Percentiles rank a stretch among this genome's conserved stretches.
Conservation (phyloP, 2,797 vertebrate species). For the Lagodon rhomboides region DNA sequence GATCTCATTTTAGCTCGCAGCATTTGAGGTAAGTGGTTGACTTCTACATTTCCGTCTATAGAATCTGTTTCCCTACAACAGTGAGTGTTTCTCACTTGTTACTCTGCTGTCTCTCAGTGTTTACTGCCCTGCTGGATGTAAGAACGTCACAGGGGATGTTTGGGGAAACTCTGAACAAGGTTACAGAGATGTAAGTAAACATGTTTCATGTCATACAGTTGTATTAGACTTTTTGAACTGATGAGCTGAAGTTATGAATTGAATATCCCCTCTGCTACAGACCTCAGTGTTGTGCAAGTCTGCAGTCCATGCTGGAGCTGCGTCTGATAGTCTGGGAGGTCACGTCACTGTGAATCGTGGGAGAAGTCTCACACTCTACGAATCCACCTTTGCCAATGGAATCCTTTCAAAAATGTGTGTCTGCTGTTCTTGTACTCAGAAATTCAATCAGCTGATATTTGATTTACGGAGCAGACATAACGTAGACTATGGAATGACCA, state of each 20-base stretch:
- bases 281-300: slow-evolving; percentile 92
- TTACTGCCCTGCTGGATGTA: slow-evolving; percentile 92
- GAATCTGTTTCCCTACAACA: background rate
- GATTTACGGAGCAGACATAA: background rate
- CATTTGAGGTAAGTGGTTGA: slow-evolving; percentile 84
- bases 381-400: slow-evolving; percentile 90
- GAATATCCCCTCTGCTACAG: slow-evolving; percentile 66
- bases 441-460: background rate
- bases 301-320: slow-evolving; percentile 88
- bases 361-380: slow-evolving; percentile 89
- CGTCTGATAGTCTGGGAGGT: slow-evolving; percentile 86
- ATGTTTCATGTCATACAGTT: background rate
- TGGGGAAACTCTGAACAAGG: slow-evolving; percentile 89
- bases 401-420: slow-evolving; percentile 88
- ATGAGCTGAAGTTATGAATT: background rate
- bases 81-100: slow-evolving; percentile 19
- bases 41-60: background rate
- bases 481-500: background rate
- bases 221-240: background rate
- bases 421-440: background rate
- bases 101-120: slow-evolving; percentile 75
- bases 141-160: slow-evolving; percentile 87
- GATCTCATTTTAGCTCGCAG: slow-evolving; percentile 86
- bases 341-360: slow-evolving; percentile 81
- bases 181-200: slow-evolving; percentile 90